phyloP scores from a whole-genome alignment of 2,888 invertebrate species.

The Apodemia zela region DNA sequence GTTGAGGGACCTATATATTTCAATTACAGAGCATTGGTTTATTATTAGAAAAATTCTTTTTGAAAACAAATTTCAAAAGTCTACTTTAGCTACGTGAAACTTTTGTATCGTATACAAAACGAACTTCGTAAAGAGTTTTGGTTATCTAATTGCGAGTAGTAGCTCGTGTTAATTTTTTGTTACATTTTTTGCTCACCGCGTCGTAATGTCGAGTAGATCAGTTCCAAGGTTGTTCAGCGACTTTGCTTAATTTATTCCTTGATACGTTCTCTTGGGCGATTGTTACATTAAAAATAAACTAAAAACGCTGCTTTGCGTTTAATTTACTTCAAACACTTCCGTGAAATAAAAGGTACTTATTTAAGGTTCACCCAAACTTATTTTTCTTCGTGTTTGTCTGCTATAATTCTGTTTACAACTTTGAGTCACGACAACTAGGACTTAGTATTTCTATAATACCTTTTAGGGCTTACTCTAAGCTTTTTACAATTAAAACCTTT shows the following conservation, averaged over 20 bases:
- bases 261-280: conserved; percentile 49
- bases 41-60: too few species aligned
- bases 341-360: conserved; percentile 55
- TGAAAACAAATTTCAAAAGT: too few species aligned
- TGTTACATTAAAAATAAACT: conserved; percentile 50
- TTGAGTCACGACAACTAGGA: conserved; percentile 55
- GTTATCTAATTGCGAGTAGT: conserved; percentile 5
- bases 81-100: background rate
- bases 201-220: conserved; percentile 56
- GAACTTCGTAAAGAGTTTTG: conserved; percentile 49
- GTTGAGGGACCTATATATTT: too few species aligned
- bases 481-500: background rate
- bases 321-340: conserved; percentile 61
- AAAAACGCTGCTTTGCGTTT: conserved; percentile 52
- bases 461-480: conserved; percentile 37
- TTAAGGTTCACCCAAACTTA: conserved; percentile 41
- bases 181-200: conserved; percentile 55
- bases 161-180: conserved; percentile 54
- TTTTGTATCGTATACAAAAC: conserved; percentile 55
- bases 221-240: conserved; percentile 64
- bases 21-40: too few species aligned
- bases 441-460: conserved; percentile 51
- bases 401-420: conserved; percentile 60
- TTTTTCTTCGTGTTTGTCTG: conserved; percentile 61
- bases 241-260: conserved; percentile 46